Conservation (phyloP, 2,113 vertebrate genomes). For the Nematolebias whitei region DNA sequence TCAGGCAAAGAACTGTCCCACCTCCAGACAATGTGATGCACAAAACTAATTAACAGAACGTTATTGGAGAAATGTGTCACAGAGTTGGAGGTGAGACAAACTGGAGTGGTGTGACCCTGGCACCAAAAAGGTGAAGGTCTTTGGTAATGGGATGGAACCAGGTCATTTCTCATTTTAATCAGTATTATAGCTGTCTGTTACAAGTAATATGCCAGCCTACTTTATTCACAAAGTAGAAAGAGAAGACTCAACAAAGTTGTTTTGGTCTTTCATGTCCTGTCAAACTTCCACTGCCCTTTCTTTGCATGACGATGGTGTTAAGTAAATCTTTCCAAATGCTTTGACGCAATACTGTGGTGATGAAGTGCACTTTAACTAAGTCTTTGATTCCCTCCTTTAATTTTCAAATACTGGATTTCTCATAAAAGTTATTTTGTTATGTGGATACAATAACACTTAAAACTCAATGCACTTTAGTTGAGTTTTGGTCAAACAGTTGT, state of each 20-base stretch:
- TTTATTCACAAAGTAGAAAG: constrained; percentile 3
- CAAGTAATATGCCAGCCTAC: background rate
- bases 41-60: constrained; percentile 78
- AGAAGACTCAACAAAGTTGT: background rate
- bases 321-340: constrained; percentile 35
- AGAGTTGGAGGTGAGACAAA: constrained; percentile 62
- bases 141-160: constrained; percentile 50
- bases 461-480: constrained; percentile 24
- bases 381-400: constrained; percentile 47
- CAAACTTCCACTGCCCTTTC: constrained; percentile 31
- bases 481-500: no score
- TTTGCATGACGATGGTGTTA: constrained; percentile 31
- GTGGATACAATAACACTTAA: constrained; percentile 15
- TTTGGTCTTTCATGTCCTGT: constrained; percentile 7
- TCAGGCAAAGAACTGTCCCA: constrained; percentile 76
- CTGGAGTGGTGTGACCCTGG: constrained; percentile 49
- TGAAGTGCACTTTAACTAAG: constrained; percentile 25
- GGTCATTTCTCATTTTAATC: constrained; percentile 43
- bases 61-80: constrained; percentile 72
- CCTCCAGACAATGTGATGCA: constrained; percentile 67
- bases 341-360: constrained; percentile 53
- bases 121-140: constrained; percentile 59
- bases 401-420: constrained; percentile 41
- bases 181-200: constrained; percentile 8
- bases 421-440: constrained; percentile 7